These are phyloP conservation scores for Zeus faber DNA, from an alignment of 2,113 vertebrate species.

Conservation along the genomic window DNA sequence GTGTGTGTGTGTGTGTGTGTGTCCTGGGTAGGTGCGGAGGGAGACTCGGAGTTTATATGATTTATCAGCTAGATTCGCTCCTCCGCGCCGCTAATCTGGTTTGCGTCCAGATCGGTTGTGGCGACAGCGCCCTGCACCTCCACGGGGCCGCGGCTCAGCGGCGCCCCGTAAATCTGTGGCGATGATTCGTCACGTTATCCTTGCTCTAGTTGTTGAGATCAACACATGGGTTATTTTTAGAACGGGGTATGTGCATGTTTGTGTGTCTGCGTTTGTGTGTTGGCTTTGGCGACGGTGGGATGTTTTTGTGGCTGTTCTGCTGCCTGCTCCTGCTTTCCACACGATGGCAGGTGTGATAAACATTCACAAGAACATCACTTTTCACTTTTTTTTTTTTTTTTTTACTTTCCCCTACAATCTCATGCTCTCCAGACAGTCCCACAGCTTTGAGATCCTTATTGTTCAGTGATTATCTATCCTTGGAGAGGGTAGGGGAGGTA, in stretches of 20 bases:
- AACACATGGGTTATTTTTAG: slow-evolving; percentile 44
- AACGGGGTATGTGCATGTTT: slow-evolving; percentile 6
- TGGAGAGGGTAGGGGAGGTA: too few species aligned
- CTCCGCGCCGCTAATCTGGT: slow-evolving; percentile 33
- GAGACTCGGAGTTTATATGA: slow-evolving; percentile 27
- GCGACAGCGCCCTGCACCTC: slow-evolving; percentile 22
- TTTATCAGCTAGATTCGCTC: slow-evolving; percentile 63
- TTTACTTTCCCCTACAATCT: too few species aligned
- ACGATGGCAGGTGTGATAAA: too few species aligned
- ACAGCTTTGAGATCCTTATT: too few species aligned
- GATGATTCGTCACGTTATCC: slow-evolving; percentile 21
- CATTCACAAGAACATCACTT: too few species aligned
- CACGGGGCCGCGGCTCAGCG: slow-evolving; percentile 10
- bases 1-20: slow-evolving; percentile 17
- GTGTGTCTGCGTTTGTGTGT: slow-evolving; percentile 14
- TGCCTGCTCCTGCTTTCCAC: too few species aligned
- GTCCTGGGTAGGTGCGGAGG: not conserved
- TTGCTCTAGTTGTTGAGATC: slow-evolving; percentile 48
- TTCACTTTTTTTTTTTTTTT: too few species aligned
- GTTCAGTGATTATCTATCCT: too few species aligned
- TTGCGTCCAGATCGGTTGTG: slow-evolving; percentile 16
- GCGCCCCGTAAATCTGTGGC: slow-evolving; percentile 9
- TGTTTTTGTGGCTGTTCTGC: not conserved
- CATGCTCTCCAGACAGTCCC: too few species aligned
- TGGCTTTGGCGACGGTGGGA: not conserved